These are phyloP conservation scores for Caenorhabditis sp. DNA, from an alignment of 2,888 invertebrate genomes.

Conservation along the genomic window DNA sequence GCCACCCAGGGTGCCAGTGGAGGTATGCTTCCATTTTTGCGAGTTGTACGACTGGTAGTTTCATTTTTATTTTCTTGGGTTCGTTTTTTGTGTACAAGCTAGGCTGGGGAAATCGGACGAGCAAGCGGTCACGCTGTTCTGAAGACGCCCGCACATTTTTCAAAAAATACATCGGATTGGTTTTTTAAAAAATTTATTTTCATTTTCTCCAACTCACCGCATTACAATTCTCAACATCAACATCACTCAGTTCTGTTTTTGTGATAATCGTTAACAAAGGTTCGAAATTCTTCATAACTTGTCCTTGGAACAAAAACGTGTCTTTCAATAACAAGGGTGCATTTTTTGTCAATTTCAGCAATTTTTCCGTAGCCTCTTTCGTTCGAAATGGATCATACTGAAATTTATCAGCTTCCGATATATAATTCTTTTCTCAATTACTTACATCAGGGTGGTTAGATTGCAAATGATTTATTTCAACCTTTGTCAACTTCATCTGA, in stretches of 20 bases:
- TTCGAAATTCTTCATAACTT: constrained; percentile 18
- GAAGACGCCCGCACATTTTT: too few relatives aligned
- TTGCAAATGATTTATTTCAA: constrained; percentile 8
- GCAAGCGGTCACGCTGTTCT: too few relatives aligned
- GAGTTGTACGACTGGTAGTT: too few relatives aligned
- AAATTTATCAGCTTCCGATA: too few relatives aligned
- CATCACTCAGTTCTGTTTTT: constrained; percentile 23
- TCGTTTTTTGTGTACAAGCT: too few relatives aligned
- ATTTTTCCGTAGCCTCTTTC: not conserved
- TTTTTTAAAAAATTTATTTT: not conserved
- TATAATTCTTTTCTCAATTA: too few relatives aligned
- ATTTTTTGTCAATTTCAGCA: constrained; percentile 16
- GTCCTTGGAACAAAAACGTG: constrained; percentile 5
- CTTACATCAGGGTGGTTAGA: not conserved
- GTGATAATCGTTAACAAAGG: constrained; percentile 27
- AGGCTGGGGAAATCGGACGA: too few relatives aligned
- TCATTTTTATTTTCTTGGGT: too few relatives aligned
- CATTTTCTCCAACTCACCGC: constrained; percentile 2
- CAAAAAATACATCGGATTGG: too few relatives aligned
- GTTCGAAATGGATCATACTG: not conserved
- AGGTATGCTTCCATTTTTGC: too few relatives aligned
- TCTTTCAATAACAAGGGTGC: constrained; percentile 15
- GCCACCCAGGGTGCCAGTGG: too few relatives aligned
- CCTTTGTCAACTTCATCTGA: constrained; percentile 16
- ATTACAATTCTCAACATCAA: constrained; percentile 44